Conservation (phyloP, 2,888 invertebrate species). For the Lepidocyrtinus sp. region DNA sequence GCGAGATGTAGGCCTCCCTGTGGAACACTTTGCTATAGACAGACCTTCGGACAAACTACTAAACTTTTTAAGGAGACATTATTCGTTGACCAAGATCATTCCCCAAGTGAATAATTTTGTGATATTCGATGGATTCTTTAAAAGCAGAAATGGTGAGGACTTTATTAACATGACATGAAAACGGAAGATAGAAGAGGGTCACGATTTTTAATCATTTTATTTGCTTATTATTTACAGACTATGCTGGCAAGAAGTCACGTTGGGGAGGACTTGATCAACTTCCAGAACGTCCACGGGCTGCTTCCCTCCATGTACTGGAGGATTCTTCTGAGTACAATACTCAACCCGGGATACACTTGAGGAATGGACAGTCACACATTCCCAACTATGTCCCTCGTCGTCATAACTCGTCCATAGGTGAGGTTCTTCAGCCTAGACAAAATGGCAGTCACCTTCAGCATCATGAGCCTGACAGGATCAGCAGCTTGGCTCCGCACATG, state of each 20-base stretch:
- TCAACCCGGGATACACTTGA: conserved; percentile 63
- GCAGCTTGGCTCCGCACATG: conserved; percentile 54
- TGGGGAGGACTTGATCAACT: conserved; percentile 67
- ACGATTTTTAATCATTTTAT: background rate
- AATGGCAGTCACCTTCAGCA: conserved; percentile 46
- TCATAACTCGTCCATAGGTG: conserved; percentile 65
- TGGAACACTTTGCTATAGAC: conserved; percentile 89
- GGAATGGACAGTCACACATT: conserved; percentile 60
- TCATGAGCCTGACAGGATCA: conserved; percentile 41
- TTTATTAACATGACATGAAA: no score
- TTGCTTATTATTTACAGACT: conserved; percentile 49
- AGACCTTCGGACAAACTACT: conserved; percentile 92
- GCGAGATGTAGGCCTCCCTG: conserved; percentile 80
- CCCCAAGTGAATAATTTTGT: conserved; percentile 92
- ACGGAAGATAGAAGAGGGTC: no score
- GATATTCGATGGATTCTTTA: conserved; percentile 86
- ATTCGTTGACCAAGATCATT: conserved; percentile 79
- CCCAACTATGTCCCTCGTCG: conserved; percentile 61
- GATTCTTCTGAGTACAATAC: conserved; percentile 66
- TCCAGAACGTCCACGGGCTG: conserved; percentile 50
- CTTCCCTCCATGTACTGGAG: conserved; percentile 55
- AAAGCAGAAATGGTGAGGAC: conserved; percentile 69
- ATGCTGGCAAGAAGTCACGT: conserved; percentile 66
- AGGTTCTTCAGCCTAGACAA: conserved; percentile 64
- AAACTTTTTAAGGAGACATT: conserved; percentile 88